Base-by-base conservation (phyloP, 2,797 vertebrate species). In the Lepidocolaptes lacrymiger region DNA sequence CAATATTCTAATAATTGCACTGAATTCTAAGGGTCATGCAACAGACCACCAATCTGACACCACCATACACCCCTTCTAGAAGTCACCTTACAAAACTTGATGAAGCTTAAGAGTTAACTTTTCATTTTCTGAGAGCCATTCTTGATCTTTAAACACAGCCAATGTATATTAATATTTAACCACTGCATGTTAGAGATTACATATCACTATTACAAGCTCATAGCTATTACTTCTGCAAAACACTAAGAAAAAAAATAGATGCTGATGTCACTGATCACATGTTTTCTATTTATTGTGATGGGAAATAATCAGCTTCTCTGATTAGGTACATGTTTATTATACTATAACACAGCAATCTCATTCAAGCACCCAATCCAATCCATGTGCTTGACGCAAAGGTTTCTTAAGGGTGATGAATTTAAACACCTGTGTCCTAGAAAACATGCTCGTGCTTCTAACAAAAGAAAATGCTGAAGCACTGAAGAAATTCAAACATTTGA, bases 151-250 rank as follows among this genome's bases (percentile, higher is more conserved):
- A 96, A 96, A 96, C 87, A 89, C 10, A 68, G 72, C 28, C 88
- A 76, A 68, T 48, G 59, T 64, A 71, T 61, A 95, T 97, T 97
- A 97, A 97, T 96, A 94, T 95, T 96, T 96, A 96, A 97, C 92
- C 72, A 93, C 44, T 36, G 63, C 59, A 79, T 28, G 74, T 82
- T 64, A 91, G 72, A 94, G 92, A 96, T 89, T 91, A 83, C 30
- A 2, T 94, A 87, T 85, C 93, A 89, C 92, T 72, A 69, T 91
- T 84, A 89, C 48, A 87, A 77, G 63, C 77, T 92, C 78, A 59
- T 2, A 77, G 54, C 51, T 93, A 89, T 81, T 89, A 77, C 46
- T 80, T 95, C 43, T 61, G 75, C 63, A 86, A 88, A 89, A 93
- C 76, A 58, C 24, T 34, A 44, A 49, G 76, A 86, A 81, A 28